phyloP scores from a whole-genome alignment of 2,113 vertebrate genomes.

The Ancistrus triradiatus region DNA sequence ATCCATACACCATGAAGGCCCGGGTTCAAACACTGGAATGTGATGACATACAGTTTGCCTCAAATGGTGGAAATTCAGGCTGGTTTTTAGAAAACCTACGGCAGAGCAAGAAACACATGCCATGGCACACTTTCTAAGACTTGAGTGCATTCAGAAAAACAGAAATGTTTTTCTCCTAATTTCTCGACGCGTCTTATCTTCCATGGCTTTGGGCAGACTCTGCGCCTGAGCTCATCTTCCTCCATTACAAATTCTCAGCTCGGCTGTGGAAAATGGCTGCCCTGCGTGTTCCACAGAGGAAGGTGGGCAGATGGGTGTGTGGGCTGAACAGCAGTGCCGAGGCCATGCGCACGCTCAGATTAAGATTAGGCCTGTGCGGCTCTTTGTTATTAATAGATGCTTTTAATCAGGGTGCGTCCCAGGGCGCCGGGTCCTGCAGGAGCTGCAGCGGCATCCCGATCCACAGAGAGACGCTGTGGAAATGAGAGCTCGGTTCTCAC shows the following conservation, averaged over 20 bases:
- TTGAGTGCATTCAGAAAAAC: no score
- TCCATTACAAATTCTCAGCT: slow-evolving; percentile 41
- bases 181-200: no score
- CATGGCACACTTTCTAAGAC: no score
- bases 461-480: slow-evolving; percentile 29
- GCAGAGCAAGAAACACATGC: no score
- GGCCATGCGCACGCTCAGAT: slow-evolving; percentile 27
- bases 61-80: no score
- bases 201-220: no score
- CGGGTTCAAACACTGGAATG: no score
- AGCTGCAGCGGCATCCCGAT: slow-evolving; percentile 20
- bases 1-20: no score
- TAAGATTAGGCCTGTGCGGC: slow-evolving; percentile 39
- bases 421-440: slow-evolving; percentile 21
- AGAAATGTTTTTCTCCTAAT: no score
- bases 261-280: slow-evolving; percentile 40
- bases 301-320: slow-evolving; percentile 1
- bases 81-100: no score
- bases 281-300: slow-evolving; percentile 16
- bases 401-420: slow-evolving; percentile 46
- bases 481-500: slow-evolving; percentile 24
- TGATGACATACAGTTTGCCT: no score
- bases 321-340: slow-evolving; percentile 2
- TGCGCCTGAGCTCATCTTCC: slow-evolving; percentile 25
- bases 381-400: slow-evolving; percentile 48